Base-by-base conservation (phyloP, 1,140 invertebrate genomes). In the Bicyclus anynana region DNA sequence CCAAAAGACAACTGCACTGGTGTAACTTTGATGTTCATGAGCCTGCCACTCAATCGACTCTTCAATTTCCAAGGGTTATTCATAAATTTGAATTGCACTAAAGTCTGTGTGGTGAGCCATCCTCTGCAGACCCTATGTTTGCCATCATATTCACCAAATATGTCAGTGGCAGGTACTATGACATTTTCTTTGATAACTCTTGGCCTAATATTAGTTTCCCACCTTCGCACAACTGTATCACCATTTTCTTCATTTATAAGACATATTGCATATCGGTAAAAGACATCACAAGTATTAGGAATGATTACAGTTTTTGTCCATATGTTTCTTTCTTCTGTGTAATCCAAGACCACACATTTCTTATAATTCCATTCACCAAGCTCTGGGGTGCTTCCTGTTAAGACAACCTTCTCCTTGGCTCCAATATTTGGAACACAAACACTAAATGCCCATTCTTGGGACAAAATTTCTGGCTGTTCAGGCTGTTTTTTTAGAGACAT, bases 31-130 rank as follows among this genome's bases (percentile, higher is more conserved):
- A 94, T 92, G 69, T 91, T 90, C 61, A 96, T 90, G 57, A 91
- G 90, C 66, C 91, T 92, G 65, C 92, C 92, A 67, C 2, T 16
- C 0, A 47, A 21, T 17, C 96, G 93, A 65, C 92, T 93, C 72
- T 96, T 96, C 55, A 97, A 91, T 56, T 93, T 93, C 56, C 98
- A 93, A 1, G 97, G 95, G 74, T 94, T 94, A 68, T 94, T 94
- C 69, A 93, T 94, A 70, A 98, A 90, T 81, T 97, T 96, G 42
- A 98, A 92, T 81, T 98, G 96, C 44, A 98, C 91, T 47, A 96
- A 90, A 23, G 94, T 94, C 80, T 98, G 96, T 55, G 93, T 91
- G 18, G 94, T 97, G 0, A 98, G 86, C 97, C 97, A 98, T 0
- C 97, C 97, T 48, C 92, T 91, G 70, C 95, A 94, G 9, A 96